Conservation (phyloP, 2,797 vertebrate genomes). For the Danio aesculapii region DNA sequence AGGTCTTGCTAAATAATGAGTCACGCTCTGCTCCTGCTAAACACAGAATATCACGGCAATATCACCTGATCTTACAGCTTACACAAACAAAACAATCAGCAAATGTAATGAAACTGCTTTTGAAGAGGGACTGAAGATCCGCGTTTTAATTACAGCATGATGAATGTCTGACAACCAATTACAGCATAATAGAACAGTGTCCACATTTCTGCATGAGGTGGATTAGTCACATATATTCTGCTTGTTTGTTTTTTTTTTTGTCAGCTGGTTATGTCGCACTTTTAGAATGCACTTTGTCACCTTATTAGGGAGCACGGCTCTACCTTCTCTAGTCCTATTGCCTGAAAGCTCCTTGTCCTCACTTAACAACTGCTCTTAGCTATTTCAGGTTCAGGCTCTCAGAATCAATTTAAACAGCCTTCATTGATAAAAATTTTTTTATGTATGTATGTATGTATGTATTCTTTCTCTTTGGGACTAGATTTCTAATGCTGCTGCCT, state of each 20-base stretch:
- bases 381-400: neutral
- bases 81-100: neutral
- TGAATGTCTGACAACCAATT: slow-evolving; percentile 2
- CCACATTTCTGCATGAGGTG: neutral
- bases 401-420: neutral
- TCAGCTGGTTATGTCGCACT: slow-evolving; percentile 7
- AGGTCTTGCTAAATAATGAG: slow-evolving; percentile 28
- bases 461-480: neutral
- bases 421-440: neutral
- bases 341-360: neutral
- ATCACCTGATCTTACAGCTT: neutral
- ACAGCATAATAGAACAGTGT: neutral
- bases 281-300: slow-evolving; percentile 1
- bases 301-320: neutral
- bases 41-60: neutral
- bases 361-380: slow-evolving; percentile 24
- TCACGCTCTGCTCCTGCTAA: neutral
- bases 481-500: too few species aligned
- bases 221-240: slow-evolving; percentile 3
- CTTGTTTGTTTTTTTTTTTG: neutral
- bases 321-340: slow-evolving; percentile 16
- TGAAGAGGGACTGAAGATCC: neutral
- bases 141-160: neutral
- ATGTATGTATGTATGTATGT: neutral
- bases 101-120: neutral